A percentile compares a stretch with the other conserved stretches of the same genome.
Conservation (phyloP, 37 sponge, comb jelly and placozoan species). For the Tethya wilhelma region DNA sequence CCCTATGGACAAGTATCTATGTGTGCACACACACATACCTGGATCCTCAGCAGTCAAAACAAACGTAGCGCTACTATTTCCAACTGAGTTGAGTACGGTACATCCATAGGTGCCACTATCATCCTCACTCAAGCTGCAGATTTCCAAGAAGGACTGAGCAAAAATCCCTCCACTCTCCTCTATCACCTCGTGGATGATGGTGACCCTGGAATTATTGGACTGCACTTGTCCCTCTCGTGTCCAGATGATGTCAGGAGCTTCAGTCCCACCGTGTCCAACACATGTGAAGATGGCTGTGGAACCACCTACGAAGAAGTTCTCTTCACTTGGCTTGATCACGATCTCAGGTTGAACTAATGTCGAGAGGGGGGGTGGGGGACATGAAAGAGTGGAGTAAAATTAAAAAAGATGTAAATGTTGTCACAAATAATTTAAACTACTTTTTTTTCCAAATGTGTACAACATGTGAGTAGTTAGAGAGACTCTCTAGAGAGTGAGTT, state of each 20-base stretch:
- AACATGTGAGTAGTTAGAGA: too few species aligned
- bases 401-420: background rate
- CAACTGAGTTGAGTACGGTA: background rate
- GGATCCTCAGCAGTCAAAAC: too few species aligned
- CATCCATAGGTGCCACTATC: conserved; percentile 16
- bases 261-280: conserved; percentile 22
- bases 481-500: too few species aligned
- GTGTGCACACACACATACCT: too few species aligned
- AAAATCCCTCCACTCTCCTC: background rate
- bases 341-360: conserved; percentile 9
- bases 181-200: conserved; percentile 18
- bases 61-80: background rate
- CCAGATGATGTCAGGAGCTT: conserved; percentile 21
- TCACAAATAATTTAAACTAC: too few species aligned
- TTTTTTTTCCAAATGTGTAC: too few species aligned
- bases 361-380: background rate
- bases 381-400: background rate
- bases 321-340: background rate
- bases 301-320: background rate
- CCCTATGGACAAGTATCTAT: too few species aligned
- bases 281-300: conserved; percentile 7
- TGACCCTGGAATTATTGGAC: conserved; percentile 1
- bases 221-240: conserved; percentile 1
- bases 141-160: conserved; percentile 3
- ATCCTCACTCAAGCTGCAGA: background rate